phyloP scores from a whole-genome alignment of 2,113 vertebrate genomes.

The Corythornis vintsioides region DNA sequence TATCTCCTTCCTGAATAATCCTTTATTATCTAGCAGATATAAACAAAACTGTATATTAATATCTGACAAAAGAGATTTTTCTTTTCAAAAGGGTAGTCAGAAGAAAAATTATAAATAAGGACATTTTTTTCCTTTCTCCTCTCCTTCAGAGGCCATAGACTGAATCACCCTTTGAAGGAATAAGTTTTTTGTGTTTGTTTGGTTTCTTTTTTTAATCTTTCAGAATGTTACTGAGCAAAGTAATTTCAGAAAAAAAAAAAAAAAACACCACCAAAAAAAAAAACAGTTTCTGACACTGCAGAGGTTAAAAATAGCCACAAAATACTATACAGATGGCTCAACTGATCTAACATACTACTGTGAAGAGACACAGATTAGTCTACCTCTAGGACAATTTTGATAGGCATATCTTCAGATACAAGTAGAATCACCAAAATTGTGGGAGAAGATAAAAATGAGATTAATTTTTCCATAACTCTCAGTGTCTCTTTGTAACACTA shows the following conservation, averaged over 20 bases:
- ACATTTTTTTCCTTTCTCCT: not conserved
- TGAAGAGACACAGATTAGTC: not conserved
- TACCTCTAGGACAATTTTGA: conserved; percentile 13
- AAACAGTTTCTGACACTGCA: conserved; percentile 1
- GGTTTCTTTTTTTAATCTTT: not conserved
- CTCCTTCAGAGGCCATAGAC: not conserved
- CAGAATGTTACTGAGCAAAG: not conserved
- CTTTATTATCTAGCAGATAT: not conserved
- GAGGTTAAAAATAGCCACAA: conserved; percentile 45
- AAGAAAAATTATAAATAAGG: not conserved
- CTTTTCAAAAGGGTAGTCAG: not conserved
- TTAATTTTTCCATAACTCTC: not conserved
- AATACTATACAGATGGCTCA: conserved; percentile 50
- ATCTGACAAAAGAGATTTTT: not conserved
- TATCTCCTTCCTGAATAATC: not conserved
- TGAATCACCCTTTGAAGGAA: not conserved
- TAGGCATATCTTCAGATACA: not conserved
- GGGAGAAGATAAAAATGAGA: not conserved
- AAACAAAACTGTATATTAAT: not conserved
- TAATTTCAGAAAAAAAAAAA: not conserved
- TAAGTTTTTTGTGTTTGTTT: not conserved
- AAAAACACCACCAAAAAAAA: not conserved
- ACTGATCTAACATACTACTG: not conserved
- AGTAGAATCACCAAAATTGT: not conserved
- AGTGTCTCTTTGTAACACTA: not conserved